Conservation (phyloP, 2,113 vertebrate species). For the Pachycephala philippinensis region DNA sequence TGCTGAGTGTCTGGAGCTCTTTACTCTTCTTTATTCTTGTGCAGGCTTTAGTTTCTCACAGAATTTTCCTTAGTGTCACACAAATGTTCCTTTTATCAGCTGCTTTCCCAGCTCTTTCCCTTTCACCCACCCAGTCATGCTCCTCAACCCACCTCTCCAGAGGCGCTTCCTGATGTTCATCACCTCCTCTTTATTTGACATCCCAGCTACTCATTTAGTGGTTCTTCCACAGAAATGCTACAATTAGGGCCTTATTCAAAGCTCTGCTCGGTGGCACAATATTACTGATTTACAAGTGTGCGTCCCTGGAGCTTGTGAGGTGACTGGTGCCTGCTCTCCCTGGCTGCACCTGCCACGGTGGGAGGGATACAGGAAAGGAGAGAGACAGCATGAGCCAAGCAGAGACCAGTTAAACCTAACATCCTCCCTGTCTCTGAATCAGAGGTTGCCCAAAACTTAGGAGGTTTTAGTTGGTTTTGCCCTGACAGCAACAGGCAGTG, state of each 20-base stretch:
- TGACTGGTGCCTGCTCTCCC: neutral
- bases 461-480: neutral
- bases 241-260: constrained; percentile 38
- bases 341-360: accelerated
- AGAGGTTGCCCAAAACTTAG: neutral
- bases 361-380: neutral
- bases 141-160: neutral
- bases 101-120: neutral
- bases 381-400: neutral
- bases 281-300: neutral
- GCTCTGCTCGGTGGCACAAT: neutral
- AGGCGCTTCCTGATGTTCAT: neutral
- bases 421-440: neutral
- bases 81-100: neutral
- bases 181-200: neutral
- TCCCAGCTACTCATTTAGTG: neutral
- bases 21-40: neutral
- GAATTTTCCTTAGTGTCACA: neutral
- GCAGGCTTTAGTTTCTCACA: neutral
- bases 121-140: neutral
- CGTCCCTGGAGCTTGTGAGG: neutral
- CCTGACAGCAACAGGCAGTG: accelerated
- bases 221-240: neutral
- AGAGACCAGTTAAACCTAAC: neutral
- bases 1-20: neutral